Conservation (phyloP, 1,140 invertebrate species). For the Bombus polaris region DNA sequence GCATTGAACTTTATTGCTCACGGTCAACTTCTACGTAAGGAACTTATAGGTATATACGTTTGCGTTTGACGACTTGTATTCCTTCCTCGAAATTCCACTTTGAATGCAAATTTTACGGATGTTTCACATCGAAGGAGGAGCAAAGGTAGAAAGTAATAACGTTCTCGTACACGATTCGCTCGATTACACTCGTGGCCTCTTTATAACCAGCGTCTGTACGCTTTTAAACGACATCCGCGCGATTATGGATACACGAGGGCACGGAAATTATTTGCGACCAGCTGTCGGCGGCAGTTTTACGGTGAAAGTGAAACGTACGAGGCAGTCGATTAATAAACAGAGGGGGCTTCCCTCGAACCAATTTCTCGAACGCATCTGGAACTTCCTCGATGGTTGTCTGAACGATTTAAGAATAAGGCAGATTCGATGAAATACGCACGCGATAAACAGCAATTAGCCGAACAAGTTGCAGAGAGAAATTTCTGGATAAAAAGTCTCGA, state of each 20-base stretch:
- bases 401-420: not conserved
- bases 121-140: conserved; percentile 16
- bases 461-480: not conserved
- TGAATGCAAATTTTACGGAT: conserved; percentile 26
- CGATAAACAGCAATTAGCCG: not conserved
- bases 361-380: not conserved
- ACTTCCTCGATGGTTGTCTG: not conserved
- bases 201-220: not conserved
- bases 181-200: not conserved
- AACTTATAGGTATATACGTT: conserved; percentile 27
- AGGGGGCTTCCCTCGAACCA: not conserved
- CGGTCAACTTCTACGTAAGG: conserved; percentile 48
- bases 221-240: not conserved
- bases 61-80: conserved; percentile 12
- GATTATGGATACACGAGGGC: not conserved
- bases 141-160: conserved; percentile 21
- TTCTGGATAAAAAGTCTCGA: not conserved
- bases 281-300: not conserved
- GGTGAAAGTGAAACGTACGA: conserved; percentile 24
- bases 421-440: not conserved
- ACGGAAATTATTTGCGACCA: not conserved
- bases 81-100: not conserved
- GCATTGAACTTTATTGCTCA: conserved; percentile 10
- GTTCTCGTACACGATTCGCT: conserved; percentile 5
- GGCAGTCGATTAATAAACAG: conserved; percentile 10